Base-by-base conservation (phyloP, 2,888 invertebrate genomes). In the Anorthoa munda region DNA sequence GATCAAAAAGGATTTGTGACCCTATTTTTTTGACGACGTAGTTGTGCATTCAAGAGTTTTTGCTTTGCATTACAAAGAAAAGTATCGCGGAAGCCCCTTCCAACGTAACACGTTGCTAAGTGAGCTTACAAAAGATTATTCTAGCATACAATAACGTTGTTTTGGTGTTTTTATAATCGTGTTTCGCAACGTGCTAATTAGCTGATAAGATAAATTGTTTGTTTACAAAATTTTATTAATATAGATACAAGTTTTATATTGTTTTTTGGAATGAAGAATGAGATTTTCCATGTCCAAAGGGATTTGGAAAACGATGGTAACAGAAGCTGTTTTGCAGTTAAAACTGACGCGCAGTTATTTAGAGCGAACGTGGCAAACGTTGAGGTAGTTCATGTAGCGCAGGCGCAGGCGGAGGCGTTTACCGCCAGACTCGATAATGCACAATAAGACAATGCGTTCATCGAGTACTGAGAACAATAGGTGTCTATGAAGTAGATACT, bases 361-460 rank as follows among this genome's bases (percentile, higher is more conserved):
- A 2, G 23, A 39, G 39, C 23, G 31, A 55, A 56, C 61, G 60
- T 51, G 45, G 64, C 56, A 50, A 55, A 23, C 59, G 63, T 72
- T 51, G 58, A 60, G 61, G 61, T 61, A 63, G 68, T 77, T 65
- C 66, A 51, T 64, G 72, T 59, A 77, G 75, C 66, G 70, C 68
- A 63, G 82, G 75, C 66, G 70, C 68, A 63, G 82, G 82, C 72
- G 80, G 56, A 72, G 83, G 73, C 75, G 83, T 87, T 88, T 85
- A 87, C 85, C 85, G 85, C 79, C 79, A 82, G 88, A 83, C 89
- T 84, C 84, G 88, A 88, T 90, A 90, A 81, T 87, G 85, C 87
- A 90, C 87, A 87, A 86, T 85, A 86, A 90, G 89, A 92, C 92
- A 92, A 90, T 90, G 92, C 90, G 89, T 90, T 90, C 89, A 91